Evolutionary conservation across 1,140 invertebrate species (phyloP).

Genomic region (Ericerus pela): DNA sequence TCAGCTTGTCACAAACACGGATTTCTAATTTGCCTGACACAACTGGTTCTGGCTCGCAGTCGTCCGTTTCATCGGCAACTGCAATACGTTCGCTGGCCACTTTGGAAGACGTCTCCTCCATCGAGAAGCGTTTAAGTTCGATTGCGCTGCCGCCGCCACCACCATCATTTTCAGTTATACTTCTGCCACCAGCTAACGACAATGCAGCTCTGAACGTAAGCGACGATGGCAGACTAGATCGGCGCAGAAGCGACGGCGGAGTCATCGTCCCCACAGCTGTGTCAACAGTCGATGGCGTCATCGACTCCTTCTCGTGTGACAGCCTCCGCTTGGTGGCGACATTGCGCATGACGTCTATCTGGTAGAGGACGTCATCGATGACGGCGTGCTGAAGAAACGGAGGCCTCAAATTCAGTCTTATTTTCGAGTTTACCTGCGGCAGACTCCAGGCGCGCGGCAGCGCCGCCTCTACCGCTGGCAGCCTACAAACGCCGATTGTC

Average conservation of each 20-base stretch:
- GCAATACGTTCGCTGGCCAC: background rate
- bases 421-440: slow-evolving; percentile 36
- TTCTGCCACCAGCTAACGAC: background rate
- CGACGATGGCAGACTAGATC: background rate
- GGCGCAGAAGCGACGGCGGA: background rate
- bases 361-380: slow-evolving; percentile 65
- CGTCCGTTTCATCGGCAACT: slow-evolving; percentile 22
- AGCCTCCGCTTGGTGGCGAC: background rate
- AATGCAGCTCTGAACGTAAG: too few relatives aligned
- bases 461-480: background rate
- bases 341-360: slow-evolving; percentile 69
- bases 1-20: slow-evolving; percentile 42
- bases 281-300: too few relatives aligned
- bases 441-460: slow-evolving; percentile 53
- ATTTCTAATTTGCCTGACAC: slow-evolving; percentile 68
- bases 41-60: slow-evolving; percentile 27
- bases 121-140: background rate
- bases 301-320: too few relatives aligned
- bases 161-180: too few relatives aligned
- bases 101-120: slow-evolving; percentile 7
- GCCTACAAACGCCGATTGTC: too few relatives aligned
- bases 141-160: too few relatives aligned
- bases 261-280: background rate
- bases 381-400: slow-evolving; percentile 61
- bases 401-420: slow-evolving; percentile 30